phyloP scores from a whole-genome alignment of 2,888 invertebrate species.

The Caradrina clavipalpis region DNA sequence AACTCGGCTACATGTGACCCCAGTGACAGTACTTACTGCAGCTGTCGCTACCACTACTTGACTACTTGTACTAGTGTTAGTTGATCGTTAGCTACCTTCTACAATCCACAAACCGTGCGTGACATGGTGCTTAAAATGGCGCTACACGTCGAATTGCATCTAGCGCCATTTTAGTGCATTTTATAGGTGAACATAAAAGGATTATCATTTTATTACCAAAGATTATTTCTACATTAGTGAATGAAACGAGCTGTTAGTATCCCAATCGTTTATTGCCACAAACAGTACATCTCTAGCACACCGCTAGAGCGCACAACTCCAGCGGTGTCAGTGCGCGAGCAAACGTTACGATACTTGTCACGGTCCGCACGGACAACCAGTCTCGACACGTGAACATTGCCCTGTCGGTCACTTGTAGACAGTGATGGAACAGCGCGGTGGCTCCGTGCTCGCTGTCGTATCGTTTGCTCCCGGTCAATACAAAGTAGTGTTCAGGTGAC shows the following conservation, averaged over 20 bases:
- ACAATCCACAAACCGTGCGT: slow-evolving; percentile 39
- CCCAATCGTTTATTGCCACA: slow-evolving; percentile 74
- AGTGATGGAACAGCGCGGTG: not conserved
- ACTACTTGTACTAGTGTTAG: slow-evolving; percentile 25
- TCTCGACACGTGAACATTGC: too few species aligned
- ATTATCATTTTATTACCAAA: not conserved
- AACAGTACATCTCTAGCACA: slow-evolving; percentile 30
- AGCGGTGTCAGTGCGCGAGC: slow-evolving; percentile 26
- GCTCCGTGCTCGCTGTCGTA: slow-evolving; percentile 1
- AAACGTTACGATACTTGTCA: slow-evolving; percentile 23
- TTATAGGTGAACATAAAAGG: not conserved
- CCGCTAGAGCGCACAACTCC: slow-evolving; percentile 22
- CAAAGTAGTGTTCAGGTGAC: slow-evolving; percentile 10
- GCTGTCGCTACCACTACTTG: not conserved
- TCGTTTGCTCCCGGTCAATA: slow-evolving; percentile 2
- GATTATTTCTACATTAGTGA: slow-evolving; percentile 59
- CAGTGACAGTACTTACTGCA: not conserved
- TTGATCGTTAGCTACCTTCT: slow-evolving; percentile 45
- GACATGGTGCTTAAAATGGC: slow-evolving; percentile 2
- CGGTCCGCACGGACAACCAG: too few species aligned
- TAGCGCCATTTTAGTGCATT: slow-evolving; percentile 32
- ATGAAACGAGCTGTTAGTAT: slow-evolving; percentile 83
- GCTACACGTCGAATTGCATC: slow-evolving; percentile 4
- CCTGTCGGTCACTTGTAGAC: too few species aligned
- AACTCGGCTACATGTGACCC: slow-evolving; percentile 3